Base-by-base conservation (phyloP, 2,888 invertebrate species). In the Panorpa germanica region DNA sequence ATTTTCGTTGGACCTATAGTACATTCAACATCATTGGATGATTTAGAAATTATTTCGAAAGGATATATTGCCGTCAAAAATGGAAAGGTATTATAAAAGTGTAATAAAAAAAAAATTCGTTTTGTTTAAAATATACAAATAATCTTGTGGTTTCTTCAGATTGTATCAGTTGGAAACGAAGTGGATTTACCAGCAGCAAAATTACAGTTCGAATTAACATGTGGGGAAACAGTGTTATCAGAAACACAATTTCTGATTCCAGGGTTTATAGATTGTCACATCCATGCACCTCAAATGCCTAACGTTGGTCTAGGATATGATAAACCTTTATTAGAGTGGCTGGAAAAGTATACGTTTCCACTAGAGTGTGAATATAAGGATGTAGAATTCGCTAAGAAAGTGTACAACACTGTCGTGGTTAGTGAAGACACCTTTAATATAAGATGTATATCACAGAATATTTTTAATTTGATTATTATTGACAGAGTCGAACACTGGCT, bases 241-340 rank as follows among this genome's bases (percentile, higher is more conserved):
- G 41, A 48, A 4, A 50, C 53, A 28, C 73, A 81, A 51, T 74
- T 90, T 45, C 48, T 90, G 9, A 72, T 86, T 48, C 90, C 90
- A 1, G 91, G 90, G 1, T 67, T 91, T 35, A 62, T 90, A 3
- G 90, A 91, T 51, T 76, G 81, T 13, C 91, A 91, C 47, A 77
- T 82, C 7, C 90, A 91, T 57, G 86, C 85, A 0, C 74, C 83
- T 0, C 90, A 91, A 53, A 77, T 78, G 41, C 80, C 83, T 1
- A 88, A 90, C 52, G 58, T 73, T 33, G 90, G 88, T 0, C 53
- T 83, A 8, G 88, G 85, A 0, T 61, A 83, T 38, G 83, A 86
- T 45, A 65, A 68, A 40, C 68, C 74, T 0, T 55, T 91, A 21
- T 49, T 90, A 6, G 76, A 85, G 27, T 91, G 91, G 91, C 57